These are phyloP conservation scores for Caradrina clavipalpis DNA, from an alignment of 2,888 invertebrate species.

Conservation along the genomic window DNA sequence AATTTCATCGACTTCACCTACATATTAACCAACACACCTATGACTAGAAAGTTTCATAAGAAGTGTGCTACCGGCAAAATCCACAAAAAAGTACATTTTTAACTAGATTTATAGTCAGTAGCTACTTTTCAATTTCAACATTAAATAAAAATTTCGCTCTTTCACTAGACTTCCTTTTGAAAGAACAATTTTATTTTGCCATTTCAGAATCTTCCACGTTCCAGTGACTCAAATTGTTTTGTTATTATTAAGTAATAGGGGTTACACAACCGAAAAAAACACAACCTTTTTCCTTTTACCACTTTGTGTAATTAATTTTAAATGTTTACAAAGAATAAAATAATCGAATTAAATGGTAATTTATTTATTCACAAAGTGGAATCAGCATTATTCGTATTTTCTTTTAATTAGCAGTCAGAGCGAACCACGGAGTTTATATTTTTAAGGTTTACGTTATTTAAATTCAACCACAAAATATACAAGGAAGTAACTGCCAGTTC, in stretches of 20 bases:
- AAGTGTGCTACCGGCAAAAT: no score
- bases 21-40: no score
- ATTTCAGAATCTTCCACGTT: neutral
- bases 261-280: conserved; percentile 3
- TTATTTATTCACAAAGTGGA: conserved; percentile 33
- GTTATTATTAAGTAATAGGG: neutral
- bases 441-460: conserved; percentile 4
- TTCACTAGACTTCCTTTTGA: neutral
- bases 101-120: no score
- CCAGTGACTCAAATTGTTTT: neutral
- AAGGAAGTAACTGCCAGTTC: no score
- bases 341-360: conserved; percentile 37
- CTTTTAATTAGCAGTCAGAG: conserved; percentile 39
- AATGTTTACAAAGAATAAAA: conserved; percentile 39
- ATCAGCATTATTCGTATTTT: conserved; percentile 29
- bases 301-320: conserved; percentile 41
- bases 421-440: conserved; percentile 5
- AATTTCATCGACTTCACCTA: no score
- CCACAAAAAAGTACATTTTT: no score
- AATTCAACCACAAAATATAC: neutral
- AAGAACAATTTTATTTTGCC: neutral
- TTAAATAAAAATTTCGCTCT: neutral
- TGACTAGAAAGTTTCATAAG: no score
- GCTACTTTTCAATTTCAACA: neutral
- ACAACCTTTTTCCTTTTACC: conserved; percentile 19